These are phyloP conservation scores for Rhimphoctona megacephalus DNA, from an alignment of 2,888 invertebrate species.

Conservation along the genomic window DNA sequence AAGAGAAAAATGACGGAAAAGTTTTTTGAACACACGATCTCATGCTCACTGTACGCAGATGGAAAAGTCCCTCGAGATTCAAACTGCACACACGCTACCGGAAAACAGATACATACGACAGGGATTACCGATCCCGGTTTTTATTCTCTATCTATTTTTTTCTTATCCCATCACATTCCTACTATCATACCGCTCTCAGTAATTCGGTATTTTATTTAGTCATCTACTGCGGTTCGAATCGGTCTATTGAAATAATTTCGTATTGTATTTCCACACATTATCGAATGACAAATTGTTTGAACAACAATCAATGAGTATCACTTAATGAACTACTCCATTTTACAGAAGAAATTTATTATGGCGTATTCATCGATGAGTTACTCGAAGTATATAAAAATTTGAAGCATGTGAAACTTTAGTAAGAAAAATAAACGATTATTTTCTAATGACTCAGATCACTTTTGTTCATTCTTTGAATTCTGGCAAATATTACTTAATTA, in stretches of 20 bases:
- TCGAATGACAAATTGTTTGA: neutral
- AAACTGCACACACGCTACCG: neutral
- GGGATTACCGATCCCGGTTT: neutral
- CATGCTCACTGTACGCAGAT: neutral
- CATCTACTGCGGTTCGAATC: neutral
- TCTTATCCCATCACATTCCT: neutral
- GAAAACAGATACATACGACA: neutral
- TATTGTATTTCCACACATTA: neutral
- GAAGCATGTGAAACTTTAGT: neutral
- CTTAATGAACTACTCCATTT: too few species aligned
- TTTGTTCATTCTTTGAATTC: neutral
- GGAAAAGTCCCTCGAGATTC: constrained; percentile 1
- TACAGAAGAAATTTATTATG: neutral
- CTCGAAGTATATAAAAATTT: neutral
- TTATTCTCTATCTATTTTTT: neutral
- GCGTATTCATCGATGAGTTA: neutral
- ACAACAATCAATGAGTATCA: neutral
- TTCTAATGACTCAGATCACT: neutral
- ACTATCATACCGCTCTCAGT: neutral
- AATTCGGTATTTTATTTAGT: neutral
- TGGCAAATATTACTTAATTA: neutral
- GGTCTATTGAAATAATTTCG: neutral
- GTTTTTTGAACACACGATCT: neutral
- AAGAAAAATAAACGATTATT: neutral
- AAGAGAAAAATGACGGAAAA: constrained; percentile 12